Percentiles rank a stretch among this genome's conserved stretches.
These are phyloP conservation scores for Crossaster papposus DNA, from an alignment of 53 echinoderm and acorn worm species.

Conservation along the genomic window DNA sequence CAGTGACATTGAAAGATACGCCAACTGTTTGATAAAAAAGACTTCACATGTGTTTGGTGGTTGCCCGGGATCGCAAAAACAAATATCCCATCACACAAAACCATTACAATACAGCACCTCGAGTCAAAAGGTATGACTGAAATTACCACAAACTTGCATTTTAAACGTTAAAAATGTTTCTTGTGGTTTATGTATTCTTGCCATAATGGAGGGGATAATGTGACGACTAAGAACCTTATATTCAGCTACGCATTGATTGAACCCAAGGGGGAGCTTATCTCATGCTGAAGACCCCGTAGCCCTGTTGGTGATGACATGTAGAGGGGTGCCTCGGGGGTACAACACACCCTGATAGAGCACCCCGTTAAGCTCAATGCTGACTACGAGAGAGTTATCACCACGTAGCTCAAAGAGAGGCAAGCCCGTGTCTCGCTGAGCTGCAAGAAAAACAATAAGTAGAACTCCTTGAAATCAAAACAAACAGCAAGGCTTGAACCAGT, in stretches of 20 bases:
- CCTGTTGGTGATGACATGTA: slow-evolving; percentile 32
- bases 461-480: too few species aligned
- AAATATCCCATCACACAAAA: too few species aligned
- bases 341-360: slow-evolving; percentile 94
- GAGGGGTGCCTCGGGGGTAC: slow-evolving; percentile 75
- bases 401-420: slow-evolving; percentile 90
- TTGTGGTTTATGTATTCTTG: too few species aligned
- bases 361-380: slow-evolving; percentile 94
- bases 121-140: too few species aligned
- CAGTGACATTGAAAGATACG: not conserved
- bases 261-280: not conserved
- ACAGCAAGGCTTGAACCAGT: too few species aligned
- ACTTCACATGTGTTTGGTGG: too few species aligned
- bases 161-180: too few species aligned
- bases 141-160: too few species aligned
- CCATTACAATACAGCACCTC: too few species aligned
- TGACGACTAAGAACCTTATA: not conserved
- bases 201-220: not conserved
- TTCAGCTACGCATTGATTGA: not conserved
- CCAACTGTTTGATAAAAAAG: too few species aligned
- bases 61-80: too few species aligned
- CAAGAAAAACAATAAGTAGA: not conserved
- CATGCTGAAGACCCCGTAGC: slow-evolving; percentile 24
- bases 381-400: slow-evolving; percentile 89
- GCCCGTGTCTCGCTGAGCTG: slow-evolving; percentile 87